Evolutionary conservation across 2,888 invertebrate species (phyloP).

Genomic region (Tolmerus cingulatus): DNA sequence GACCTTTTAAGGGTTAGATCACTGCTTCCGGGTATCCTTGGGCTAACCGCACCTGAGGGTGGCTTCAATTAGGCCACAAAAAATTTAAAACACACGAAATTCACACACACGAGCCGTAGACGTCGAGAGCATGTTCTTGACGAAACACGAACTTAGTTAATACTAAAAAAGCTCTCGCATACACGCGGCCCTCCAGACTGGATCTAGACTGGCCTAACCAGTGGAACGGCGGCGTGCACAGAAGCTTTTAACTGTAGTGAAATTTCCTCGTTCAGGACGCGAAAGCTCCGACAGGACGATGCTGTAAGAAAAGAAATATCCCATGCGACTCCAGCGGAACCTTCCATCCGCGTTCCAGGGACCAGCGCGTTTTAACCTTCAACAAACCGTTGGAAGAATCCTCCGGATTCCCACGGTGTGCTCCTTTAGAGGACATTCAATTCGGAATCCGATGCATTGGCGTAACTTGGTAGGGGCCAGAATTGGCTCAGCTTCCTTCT

Average conservation of each 20-base stretch:
- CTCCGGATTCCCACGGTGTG: background rate
- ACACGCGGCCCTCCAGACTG: slow-evolving; percentile 22
- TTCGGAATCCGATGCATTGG: background rate
- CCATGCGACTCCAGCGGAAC: background rate
- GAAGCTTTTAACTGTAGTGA: slow-evolving; percentile 22
- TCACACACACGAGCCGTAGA: slow-evolving; percentile 18
- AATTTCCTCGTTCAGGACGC: background rate
- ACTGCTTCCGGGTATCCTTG: background rate
- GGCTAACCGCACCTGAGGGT: background rate
- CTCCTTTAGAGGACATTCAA: background rate
- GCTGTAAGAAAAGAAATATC: background rate
- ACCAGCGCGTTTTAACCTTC: slow-evolving; percentile 11
- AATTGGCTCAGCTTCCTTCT: background rate
- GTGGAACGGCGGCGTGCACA: background rate
- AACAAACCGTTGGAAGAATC: slow-evolving; percentile 5
- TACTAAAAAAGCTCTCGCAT: slow-evolving; percentile 39
- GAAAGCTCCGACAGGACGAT: background rate
- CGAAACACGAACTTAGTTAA: slow-evolving; percentile 30
- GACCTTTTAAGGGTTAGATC: background rate
- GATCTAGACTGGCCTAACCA: background rate
- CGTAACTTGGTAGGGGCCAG: background rate
- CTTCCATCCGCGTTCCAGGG: background rate
- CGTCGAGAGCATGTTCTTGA: slow-evolving; percentile 8
- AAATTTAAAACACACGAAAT: slow-evolving; percentile 21
- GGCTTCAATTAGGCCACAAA: background rate